Evolutionary conservation across 2,888 invertebrate genomes (phyloP), one percentile per base, ranked within the genome.

Genomic region (Scaptomyza flava): DNA sequence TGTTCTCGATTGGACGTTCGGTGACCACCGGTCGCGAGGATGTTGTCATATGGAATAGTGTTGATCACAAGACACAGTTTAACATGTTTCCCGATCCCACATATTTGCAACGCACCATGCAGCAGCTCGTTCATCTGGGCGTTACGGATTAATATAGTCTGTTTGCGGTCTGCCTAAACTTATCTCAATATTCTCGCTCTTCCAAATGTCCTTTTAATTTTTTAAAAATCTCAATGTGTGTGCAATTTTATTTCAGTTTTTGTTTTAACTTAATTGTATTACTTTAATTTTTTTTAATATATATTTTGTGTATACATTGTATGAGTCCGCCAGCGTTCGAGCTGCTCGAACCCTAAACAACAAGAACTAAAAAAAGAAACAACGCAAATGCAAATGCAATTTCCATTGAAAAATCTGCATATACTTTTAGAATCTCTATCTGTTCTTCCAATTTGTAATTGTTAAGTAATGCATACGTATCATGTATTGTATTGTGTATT

Each of bases 31-130:
- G 98, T 0, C 95, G 96, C 80, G 96, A 96, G 90, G 96, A 98
- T 93, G 97, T 97, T 67, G 96, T 98, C 59, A 95, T 97, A 47
- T 98, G 98, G 98, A 96, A 96, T 90, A 95, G 95, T 88, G 96
- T 97, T 68, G 97, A 97, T 87, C 97, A 97, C 91, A 97, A 97
- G 92, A 97, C 97, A 64, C 95, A 96, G 91, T 93, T 94, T 30
- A 95, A 94, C 59, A 95, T 96, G 77, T 96, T 95, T 91, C 96
- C 96, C 2, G 96, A 96, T 92, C 94, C 94, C 4, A 94, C 94
- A 67, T 97, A 96, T 91, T 92, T 97, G 76, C 95, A 95, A 83
- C 94, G 93, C 59, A 91, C 92, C 65, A 91, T 93, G 90, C 92
- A 92, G 57, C 93, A 93, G 79, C 79, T 93, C 67, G 91, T 92